These are phyloP conservation scores for Bradypodion ventrale DNA, from an alignment of 2,797 vertebrate species.

Conservation along the genomic window DNA sequence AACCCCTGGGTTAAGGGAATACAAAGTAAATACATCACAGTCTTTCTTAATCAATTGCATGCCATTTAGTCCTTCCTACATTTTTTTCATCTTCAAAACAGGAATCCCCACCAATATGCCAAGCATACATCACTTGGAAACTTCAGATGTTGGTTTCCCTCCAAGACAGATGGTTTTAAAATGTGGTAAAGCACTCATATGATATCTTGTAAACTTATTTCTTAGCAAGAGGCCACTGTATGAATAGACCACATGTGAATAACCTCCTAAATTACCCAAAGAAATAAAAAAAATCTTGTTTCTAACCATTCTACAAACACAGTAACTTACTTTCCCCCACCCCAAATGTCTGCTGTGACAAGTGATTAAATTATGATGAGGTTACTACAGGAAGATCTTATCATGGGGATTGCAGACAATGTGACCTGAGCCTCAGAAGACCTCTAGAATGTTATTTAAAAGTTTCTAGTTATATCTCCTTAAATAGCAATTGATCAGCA, in stretches of 20 bases:
- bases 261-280: not conserved
- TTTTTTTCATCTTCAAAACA: not conserved
- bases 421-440: not conserved
- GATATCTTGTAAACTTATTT: not conserved
- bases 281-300: too few relatives aligned
- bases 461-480: not conserved
- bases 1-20: too few relatives aligned
- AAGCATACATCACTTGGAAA: not conserved
- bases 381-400: not conserved
- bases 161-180: not conserved
- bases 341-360: too few relatives aligned
- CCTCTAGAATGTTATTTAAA: not conserved
- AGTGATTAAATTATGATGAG: not conserved
- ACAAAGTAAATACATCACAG: too few relatives aligned
- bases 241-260: not conserved
- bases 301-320: not conserved
- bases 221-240: not conserved
- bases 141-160: not conserved
- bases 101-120: not conserved
- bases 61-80: not conserved
- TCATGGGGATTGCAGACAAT: not conserved
- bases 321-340: not conserved
- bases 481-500: not conserved
- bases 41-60: not conserved
- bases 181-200: not conserved